A percentile compares a stretch with the other conserved stretches of the same genome.
Conservation (phyloP, 2,113 vertebrate genomes). For the Salvelinus namaycush region DNA sequence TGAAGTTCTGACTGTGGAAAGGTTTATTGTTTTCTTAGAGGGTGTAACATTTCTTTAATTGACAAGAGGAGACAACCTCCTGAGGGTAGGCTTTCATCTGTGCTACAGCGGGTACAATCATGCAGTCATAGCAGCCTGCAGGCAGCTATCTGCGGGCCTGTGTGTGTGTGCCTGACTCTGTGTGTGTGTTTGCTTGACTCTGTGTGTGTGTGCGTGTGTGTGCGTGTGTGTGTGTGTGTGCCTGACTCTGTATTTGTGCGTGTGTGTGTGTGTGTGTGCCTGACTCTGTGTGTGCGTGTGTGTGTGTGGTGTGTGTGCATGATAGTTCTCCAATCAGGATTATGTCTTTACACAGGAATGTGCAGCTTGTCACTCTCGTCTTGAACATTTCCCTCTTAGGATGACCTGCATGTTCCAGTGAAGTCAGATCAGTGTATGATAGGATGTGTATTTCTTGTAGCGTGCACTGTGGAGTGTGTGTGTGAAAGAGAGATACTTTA, state of each 20-base stretch:
- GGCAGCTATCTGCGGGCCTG: constrained; percentile 47
- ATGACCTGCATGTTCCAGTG: constrained; percentile 40
- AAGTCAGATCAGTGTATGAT: constrained; percentile 22
- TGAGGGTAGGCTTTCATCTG: constrained; percentile 74
- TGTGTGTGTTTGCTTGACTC: constrained; percentile 12
- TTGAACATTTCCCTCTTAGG: constrained; percentile 19
- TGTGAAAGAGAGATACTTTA: background rate
- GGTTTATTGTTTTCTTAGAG: constrained; percentile 68
- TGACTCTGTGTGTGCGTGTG: constrained; percentile 19
- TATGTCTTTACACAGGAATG: constrained; percentile 68
- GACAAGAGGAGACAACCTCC: constrained; percentile 66
- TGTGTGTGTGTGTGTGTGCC: constrained; percentile 1
- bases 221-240: constrained; percentile 35
- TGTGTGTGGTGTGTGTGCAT: constrained; percentile 22
- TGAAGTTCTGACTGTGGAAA: constrained; percentile 46
- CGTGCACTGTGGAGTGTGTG: background rate
- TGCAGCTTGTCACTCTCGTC: constrained; percentile 49
- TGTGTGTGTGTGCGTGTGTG: constrained; percentile 21
- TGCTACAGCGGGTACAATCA: constrained; percentile 67
- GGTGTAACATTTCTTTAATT: constrained; percentile 75
- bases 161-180: background rate
- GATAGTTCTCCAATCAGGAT: constrained; percentile 60
- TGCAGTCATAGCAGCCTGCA: constrained; percentile 71
- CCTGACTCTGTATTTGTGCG: background rate
- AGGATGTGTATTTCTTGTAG: constrained; percentile 9